These are phyloP conservation scores for Sminthurides aquaticus DNA, from an alignment of 2,888 invertebrate genomes.

Conservation along the genomic window DNA sequence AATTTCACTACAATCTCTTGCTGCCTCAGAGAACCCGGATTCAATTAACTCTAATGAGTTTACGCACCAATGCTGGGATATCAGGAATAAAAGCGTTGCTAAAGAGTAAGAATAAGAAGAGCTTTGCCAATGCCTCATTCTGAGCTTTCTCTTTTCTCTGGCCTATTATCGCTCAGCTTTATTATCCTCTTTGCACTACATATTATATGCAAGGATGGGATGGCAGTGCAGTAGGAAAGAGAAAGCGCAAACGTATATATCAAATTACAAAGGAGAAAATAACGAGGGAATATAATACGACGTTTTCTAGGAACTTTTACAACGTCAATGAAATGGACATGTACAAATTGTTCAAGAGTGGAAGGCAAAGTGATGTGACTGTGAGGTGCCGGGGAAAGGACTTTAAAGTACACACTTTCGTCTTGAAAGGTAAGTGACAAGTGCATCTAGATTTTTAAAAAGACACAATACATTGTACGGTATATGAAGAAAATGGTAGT, in stretches of 20 bases:
- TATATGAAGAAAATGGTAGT: too few relatives aligned
- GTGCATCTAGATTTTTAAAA: background rate
- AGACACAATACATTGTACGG: too few relatives aligned
- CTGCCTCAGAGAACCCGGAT: background rate
- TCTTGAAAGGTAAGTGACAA: constrained; percentile 12
- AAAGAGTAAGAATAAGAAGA: constrained; percentile 4
- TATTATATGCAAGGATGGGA: too few relatives aligned
- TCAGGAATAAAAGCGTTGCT: background rate
- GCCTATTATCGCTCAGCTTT: too few relatives aligned
- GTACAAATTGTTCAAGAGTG: constrained; percentile 10
- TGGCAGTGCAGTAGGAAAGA: too few relatives aligned
- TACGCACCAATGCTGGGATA: constrained; percentile 12
- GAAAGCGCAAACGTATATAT: too few relatives aligned
- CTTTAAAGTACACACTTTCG: constrained; percentile 16
- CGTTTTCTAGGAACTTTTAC: constrained; percentile 19
- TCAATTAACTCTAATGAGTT: constrained; percentile 3
- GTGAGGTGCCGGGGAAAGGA: constrained; percentile 15
- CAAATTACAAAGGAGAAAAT: too few relatives aligned
- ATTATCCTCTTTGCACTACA: too few relatives aligned
- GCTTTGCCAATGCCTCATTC: background rate
- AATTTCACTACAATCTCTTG: constrained; percentile 5
- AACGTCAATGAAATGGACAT: constrained; percentile 22
- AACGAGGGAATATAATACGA: too few relatives aligned
- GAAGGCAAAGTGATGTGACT: constrained; percentile 15
- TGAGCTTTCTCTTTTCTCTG: too few relatives aligned